Evolutionary conservation across 2,113 vertebrate genomes (phyloP).

Genomic region (Rallus limicola): DNA sequence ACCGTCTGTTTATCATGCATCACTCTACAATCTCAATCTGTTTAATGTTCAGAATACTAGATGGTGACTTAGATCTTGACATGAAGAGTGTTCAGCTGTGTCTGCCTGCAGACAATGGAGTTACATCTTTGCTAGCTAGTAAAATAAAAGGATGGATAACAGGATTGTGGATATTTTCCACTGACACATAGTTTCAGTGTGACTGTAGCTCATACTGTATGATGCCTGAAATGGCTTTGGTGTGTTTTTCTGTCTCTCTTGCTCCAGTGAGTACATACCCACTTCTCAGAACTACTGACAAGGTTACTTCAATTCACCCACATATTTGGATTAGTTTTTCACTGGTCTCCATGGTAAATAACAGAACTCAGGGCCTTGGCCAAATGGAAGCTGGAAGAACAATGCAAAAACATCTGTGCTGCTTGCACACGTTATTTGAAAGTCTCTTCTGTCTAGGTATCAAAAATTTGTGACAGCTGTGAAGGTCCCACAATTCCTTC

Average conservation of each 20-base stretch:
- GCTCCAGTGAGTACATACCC: background rate
- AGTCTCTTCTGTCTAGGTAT: conserved; percentile 43
- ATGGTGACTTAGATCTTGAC: background rate
- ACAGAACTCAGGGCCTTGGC: conserved; percentile 1
- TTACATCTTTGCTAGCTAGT: conserved; percentile 12
- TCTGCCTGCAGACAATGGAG: background rate
- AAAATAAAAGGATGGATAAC: background rate
- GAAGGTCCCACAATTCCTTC: background rate
- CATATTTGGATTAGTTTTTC: conserved; percentile 47
- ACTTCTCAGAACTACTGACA: conserved; percentile 54
- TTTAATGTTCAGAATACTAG: background rate
- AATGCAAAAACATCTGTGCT: conserved; percentile 43
- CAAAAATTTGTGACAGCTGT: conserved; percentile 45
- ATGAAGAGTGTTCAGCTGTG: background rate
- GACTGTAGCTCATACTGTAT: background rate
- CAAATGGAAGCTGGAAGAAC: conserved; percentile 39
- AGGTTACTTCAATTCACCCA: conserved; percentile 40
- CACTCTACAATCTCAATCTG: background rate
- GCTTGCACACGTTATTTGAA: background rate
- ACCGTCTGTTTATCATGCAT: background rate
- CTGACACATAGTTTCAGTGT: background rate
- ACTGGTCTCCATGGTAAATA: conserved; percentile 58
- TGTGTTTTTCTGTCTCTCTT: conserved; percentile 25
- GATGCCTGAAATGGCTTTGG: conserved; percentile 20
- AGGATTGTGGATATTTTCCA: background rate